Evolutionary conservation across 1,140 invertebrate species (phyloP).

Genomic region (Conopomorpha cramerella): DNA sequence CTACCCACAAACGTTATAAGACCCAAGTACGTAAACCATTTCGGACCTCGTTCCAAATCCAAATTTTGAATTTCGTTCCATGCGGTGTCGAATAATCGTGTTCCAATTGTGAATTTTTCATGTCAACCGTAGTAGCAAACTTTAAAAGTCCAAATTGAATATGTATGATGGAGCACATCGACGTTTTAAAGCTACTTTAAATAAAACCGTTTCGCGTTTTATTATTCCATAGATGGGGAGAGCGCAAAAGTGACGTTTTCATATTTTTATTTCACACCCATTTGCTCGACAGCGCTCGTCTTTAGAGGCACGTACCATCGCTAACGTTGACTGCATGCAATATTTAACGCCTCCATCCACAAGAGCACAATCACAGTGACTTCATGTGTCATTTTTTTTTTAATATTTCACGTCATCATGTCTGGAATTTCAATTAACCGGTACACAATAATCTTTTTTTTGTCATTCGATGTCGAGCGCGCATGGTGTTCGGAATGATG

Average conservation of each 20-base stretch:
- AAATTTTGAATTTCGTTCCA: no score
- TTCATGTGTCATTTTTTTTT: no score
- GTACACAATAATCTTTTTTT: neutral
- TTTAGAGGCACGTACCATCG: slow-evolving; percentile 48
- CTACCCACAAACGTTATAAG: slow-evolving; percentile 68
- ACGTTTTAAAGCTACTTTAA: no score
- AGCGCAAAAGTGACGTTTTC: slow-evolving; percentile 26
- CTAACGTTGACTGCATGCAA: slow-evolving; percentile 59
- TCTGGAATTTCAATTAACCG: neutral
- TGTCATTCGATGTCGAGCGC: neutral
- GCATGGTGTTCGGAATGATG: neutral
- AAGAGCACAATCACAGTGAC: no score
- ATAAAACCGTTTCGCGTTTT: no score
- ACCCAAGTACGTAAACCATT: slow-evolving; percentile 82
- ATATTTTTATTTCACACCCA: slow-evolving; percentile 41
- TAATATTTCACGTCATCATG: no score
- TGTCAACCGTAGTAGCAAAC: slow-evolving; percentile 9
- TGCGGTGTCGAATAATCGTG: no score
- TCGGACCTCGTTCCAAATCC: no score
- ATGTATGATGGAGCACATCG: slow-evolving; percentile 6
- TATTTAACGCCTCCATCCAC: slow-evolving; percentile 54
- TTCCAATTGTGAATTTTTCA: no score
- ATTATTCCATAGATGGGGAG: no score
- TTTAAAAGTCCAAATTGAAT: slow-evolving; percentile 8
- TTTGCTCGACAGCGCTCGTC: slow-evolving; percentile 40